Evolutionary conservation across 53 echinoderm and acorn worm species (phyloP), one percentile per base, ranked within the genome.

Genomic region (Antedon mediterranea): DNA sequence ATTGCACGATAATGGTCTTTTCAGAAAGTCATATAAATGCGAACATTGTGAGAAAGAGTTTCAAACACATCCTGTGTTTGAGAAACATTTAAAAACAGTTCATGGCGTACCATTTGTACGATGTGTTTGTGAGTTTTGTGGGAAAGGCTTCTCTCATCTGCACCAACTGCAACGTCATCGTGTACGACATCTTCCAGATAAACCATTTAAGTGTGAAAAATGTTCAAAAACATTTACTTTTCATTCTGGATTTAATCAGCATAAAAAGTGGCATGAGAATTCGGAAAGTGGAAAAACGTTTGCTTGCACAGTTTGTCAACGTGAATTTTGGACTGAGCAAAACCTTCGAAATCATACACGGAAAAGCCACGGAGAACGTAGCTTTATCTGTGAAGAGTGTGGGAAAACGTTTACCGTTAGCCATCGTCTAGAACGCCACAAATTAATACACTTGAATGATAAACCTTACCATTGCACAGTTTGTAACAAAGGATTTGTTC

Each of bases 401-500:
- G 85, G 85, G 42, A 85, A 85, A 34, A 80, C 72, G 33, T 85
- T 85, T 76, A 74, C 72, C 31, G 73, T 80, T 29, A 76, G 77
- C 33, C 57, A 57, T 57, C 81, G 77, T 15, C 81, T 85, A 73
- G 42, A 74, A 28, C 72, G 75, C 30, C 85, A 85, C 77, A 81
- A 76, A 28, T 37, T 81, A 8, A 76, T 85, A 31, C 85, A 85
- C 33, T 72, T 85, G 81, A 81, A 80, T 28, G 81, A 80, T 20
- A 93, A 93, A 43, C 93, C 90, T 32, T 88, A 90, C 86, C 78
- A 88, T 30, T 93, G 93, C 77, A 73, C 85, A 0, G 82, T 88
- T 9, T 93, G 93, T 42, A 83, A 85, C 30, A 83, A 88, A 0
- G 88, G 93, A 26, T 93, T 93, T 31, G 85, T 88, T 71, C 90